Evolutionary conservation across 2,888 invertebrate species (phyloP).

Genomic region (Phengaris alcon): DNA sequence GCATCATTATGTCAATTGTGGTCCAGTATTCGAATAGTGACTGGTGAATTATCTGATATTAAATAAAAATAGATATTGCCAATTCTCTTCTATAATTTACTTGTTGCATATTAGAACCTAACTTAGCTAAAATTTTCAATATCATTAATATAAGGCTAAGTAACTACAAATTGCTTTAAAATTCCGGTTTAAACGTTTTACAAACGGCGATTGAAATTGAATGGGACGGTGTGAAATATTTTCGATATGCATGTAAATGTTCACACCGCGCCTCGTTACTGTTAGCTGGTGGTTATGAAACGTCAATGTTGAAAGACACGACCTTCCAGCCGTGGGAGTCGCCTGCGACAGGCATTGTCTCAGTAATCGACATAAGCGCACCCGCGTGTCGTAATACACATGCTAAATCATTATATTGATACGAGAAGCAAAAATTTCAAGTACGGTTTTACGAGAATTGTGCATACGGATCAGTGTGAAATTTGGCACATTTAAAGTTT

Average conservation of each 20-base stretch:
- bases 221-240: slow-evolving; percentile 3
- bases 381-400: slow-evolving; percentile 54
- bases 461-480: too few relatives aligned
- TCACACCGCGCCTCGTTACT: slow-evolving; percentile 33
- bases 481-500: too few relatives aligned
- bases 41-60: too few relatives aligned
- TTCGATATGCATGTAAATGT: slow-evolving; percentile 29
- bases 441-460: too few relatives aligned
- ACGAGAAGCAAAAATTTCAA: too few relatives aligned
- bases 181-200: neutral
- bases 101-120: too few relatives aligned
- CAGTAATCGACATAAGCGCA: slow-evolving; percentile 66
- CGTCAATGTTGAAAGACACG: slow-evolving; percentile 73
- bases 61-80: too few relatives aligned
- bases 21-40: too few relatives aligned
- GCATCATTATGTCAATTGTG: too few relatives aligned
- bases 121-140: too few relatives aligned
- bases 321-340: slow-evolving; percentile 77
- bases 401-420: slow-evolving; percentile 38
- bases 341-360: slow-evolving; percentile 72
- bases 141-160: too few relatives aligned
- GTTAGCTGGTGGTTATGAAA: slow-evolving; percentile 66
- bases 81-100: too few relatives aligned
- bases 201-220: neutral
- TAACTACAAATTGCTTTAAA: neutral